Evolutionary conservation across 2,113 vertebrate species (phyloP), one percentile per base, ranked within the genome.

Genomic region (Phaethon lepturus): DNA sequence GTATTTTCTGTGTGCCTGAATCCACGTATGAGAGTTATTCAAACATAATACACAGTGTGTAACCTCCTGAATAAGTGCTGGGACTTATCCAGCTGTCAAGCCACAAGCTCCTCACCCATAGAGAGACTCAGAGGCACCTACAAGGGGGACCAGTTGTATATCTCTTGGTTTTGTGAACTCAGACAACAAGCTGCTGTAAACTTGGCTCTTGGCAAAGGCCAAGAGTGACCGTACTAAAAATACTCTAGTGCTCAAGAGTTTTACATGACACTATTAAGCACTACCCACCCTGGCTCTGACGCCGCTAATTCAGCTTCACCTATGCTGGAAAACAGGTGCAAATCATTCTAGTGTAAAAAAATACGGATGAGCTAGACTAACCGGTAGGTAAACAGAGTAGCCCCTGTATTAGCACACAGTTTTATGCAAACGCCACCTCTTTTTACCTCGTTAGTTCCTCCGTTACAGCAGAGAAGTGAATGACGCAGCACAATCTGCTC

Each of bases 321-420:
- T 95, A 50, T 80, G 53, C 73, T 85, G 95, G 92, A 92, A 96
- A 97, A 93, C 92, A 95, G 40, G 76, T 89, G 77, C 80, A 90
- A 95, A 55, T 56, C 93, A 76, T 93, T 88, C 83, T 88, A 67
- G 89, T 69, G 77, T 96, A 73, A 91, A 90, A 93, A 91, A 84
- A 52, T 58, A 88, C 22, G 23, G 89, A 86, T 25, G 40, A 94
- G 74, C 16, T 78, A 56, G 38, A 85, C 58, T 93, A 94, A 93
- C 66, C 0, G 7, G 66, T 94, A 40, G 67, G 58, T 95, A 97
- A 96, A 95, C 50, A 93, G 52, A 78, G 53, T 40, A 72, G 49
- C 23, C 38, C 24, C 45, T 76, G 47, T 93, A 58, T 87, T 82
- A 95, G 59, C 86, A 18, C 86, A 92, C 7, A 2, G 6, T 45